Conservation (phyloP, 1,140 invertebrate species). For the Goniozus legneri region DNA sequence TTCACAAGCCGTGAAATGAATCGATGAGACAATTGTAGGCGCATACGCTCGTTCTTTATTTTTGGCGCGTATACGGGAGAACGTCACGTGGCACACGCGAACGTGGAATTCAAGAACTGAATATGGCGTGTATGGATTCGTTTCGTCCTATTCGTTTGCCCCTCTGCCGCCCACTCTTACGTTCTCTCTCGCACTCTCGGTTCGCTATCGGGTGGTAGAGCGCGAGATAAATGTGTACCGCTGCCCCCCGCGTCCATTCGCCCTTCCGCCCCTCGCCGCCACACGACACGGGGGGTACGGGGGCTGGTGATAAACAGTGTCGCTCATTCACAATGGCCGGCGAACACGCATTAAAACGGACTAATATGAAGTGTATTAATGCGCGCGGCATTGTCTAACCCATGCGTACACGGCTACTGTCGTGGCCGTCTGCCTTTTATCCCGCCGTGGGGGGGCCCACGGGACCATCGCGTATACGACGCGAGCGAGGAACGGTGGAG, state of each 20-base stretch:
- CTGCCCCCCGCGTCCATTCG: too few relatives aligned
- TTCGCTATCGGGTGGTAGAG: slow-evolving; percentile 34
- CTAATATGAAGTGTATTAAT: slow-evolving; percentile 59
- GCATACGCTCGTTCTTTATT: too few relatives aligned
- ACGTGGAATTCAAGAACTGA: slow-evolving; percentile 18
- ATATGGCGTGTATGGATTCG: slow-evolving; percentile 30
- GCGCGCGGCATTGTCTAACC: slow-evolving; percentile 52
- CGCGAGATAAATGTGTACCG: slow-evolving; percentile 47
- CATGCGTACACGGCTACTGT: slow-evolving; percentile 51
- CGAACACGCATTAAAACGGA: slow-evolving; percentile 53
- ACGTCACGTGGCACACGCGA: too few relatives aligned
- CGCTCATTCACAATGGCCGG: slow-evolving; percentile 54
- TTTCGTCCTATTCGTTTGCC: slow-evolving; percentile 23
- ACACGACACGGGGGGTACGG: slow-evolving; percentile 28
- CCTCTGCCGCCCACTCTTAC: slow-evolving; percentile 5
- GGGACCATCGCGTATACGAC: too few relatives aligned
- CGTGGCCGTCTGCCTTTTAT: slow-evolving; percentile 45
- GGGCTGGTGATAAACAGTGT: slow-evolving; percentile 56
- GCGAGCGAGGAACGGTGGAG: too few relatives aligned
- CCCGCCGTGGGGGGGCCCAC: slow-evolving; percentile 46
- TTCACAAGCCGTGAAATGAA: too few relatives aligned
- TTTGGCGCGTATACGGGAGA: too few relatives aligned
- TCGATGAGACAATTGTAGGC: too few relatives aligned
- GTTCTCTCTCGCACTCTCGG: not conserved
- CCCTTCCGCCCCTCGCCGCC: too few relatives aligned